Conservation (phyloP, 2,888 invertebrate species). For the Ichneumoninae sp. region DNA sequence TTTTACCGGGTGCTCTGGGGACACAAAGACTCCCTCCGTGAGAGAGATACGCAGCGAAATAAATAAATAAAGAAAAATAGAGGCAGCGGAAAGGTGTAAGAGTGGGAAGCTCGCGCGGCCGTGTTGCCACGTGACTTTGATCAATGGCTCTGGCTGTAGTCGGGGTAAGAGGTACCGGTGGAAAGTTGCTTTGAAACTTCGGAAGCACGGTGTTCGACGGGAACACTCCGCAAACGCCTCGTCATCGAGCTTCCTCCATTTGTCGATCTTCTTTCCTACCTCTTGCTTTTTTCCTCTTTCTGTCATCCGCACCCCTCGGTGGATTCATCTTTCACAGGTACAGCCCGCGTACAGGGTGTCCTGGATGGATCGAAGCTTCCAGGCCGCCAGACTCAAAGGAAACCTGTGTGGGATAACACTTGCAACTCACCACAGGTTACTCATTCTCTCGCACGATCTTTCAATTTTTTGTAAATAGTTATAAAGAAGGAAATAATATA, state of each 20-base stretch:
- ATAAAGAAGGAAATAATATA: neutral
- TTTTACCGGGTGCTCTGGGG: slow-evolving; percentile 22
- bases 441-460: neutral
- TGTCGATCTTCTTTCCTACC: slow-evolving; percentile 22
- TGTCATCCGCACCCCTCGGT: slow-evolving; percentile 28
- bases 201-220: slow-evolving; percentile 50
- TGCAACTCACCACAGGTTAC: neutral
- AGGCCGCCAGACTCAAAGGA: slow-evolving; percentile 23
- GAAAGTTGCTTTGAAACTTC: slow-evolving; percentile 71
- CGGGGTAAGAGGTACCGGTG: slow-evolving; percentile 21
- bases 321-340: slow-evolving; percentile 41
- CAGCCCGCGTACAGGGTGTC: neutral
- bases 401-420: neutral
- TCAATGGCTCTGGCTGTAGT: slow-evolving; percentile 65
- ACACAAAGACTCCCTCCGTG: slow-evolving; percentile 28
- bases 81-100: slow-evolving; percentile 48
- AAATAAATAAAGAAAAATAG: slow-evolving; percentile 47
- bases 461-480: neutral
- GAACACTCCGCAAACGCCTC: slow-evolving; percentile 52
- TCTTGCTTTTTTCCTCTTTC: slow-evolving; percentile 12
- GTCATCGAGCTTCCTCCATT: slow-evolving; percentile 48
- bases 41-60: slow-evolving; percentile 34
- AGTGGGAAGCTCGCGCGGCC: slow-evolving; percentile 59
- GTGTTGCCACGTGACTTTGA: slow-evolving; percentile 70
- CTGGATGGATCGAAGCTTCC: neutral